Percentiles rank a stretch among this genome's conserved stretches.
Evolutionary conservation across 1,140 invertebrate species (phyloP).

Genomic region (Lordiphosa mommai): DNA sequence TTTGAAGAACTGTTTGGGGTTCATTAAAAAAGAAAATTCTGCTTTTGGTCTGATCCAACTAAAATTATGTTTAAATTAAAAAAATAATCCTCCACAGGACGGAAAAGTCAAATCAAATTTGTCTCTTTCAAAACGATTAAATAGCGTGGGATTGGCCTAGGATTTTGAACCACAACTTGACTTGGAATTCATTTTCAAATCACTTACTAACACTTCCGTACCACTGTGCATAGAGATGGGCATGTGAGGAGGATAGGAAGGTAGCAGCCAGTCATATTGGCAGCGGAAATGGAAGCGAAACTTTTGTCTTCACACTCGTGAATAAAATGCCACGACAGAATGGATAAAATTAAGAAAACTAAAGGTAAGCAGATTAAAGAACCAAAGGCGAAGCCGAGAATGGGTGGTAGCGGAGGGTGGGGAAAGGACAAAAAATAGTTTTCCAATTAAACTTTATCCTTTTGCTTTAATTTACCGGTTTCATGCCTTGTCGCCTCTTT

Average conservation of each 20-base stretch:
- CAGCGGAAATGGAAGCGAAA: slow-evolving; percentile 73
- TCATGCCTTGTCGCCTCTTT: slow-evolving; percentile 80
- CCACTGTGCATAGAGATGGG: slow-evolving; percentile 22
- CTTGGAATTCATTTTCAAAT: too few species aligned
- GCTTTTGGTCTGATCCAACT: too few species aligned
- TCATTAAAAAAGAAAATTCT: too few species aligned
- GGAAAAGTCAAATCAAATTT: too few species aligned
- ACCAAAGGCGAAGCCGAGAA: slow-evolving; percentile 8
- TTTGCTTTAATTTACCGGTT: slow-evolving; percentile 79
- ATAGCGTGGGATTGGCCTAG: too few species aligned
- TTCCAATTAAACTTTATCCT: slow-evolving; percentile 80
- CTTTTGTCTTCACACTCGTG: slow-evolving; percentile 69
- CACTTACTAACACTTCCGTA: too few species aligned
- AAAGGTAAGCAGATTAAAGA: slow-evolving; percentile 77
- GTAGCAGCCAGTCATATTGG: slow-evolving; percentile 60
- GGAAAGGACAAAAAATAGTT: slow-evolving; percentile 68
- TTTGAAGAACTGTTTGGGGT: too few species aligned
- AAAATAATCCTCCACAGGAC: too few species aligned
- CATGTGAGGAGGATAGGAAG: slow-evolving; percentile 3
- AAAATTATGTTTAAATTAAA: too few species aligned
- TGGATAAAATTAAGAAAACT: slow-evolving; percentile 75
- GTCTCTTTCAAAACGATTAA: too few species aligned
- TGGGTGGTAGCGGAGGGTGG: not conserved
- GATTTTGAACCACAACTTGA: too few species aligned
- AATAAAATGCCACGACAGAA: slow-evolving; percentile 71